Conservation (phyloP, 2,888 invertebrate species). For the Diarsia mendica region DNA sequence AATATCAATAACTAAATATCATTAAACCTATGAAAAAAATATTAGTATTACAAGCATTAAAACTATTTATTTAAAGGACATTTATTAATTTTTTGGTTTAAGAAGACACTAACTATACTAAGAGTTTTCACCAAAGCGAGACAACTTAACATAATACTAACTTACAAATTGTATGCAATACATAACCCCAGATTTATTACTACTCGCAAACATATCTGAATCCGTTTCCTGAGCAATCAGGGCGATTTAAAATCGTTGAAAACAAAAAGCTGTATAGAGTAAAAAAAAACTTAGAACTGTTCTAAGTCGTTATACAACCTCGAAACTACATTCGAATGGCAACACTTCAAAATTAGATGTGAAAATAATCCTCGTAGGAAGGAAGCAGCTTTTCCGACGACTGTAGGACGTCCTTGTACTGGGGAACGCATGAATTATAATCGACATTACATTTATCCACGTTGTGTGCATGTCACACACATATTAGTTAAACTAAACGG, state of each 20-base stretch:
- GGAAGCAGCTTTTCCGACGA: not conserved
- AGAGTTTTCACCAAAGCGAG: too few species aligned
- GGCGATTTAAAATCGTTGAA: not conserved
- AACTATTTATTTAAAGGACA: not conserved
- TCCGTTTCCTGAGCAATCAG: too few species aligned
- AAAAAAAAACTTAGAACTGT: not conserved
- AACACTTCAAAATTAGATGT: not conserved
- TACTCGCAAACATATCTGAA: too few species aligned
- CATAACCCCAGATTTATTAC: too few species aligned
- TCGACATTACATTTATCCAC: conserved; percentile 27
- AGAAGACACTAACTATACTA: too few species aligned
- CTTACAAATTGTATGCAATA: too few species aligned
- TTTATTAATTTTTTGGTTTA: not conserved
- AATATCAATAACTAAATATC: not conserved
- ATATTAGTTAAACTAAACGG: conserved; percentile 34
- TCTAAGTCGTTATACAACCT: too few species aligned
- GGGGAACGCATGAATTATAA: conserved; percentile 46
- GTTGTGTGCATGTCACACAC: conserved; percentile 40
- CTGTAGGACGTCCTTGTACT: not conserved
- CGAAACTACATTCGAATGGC: not conserved
- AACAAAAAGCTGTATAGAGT: not conserved
- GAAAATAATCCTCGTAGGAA: conserved; percentile 4
- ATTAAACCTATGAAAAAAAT: not conserved
- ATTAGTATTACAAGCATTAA: not conserved
- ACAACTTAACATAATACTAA: too few species aligned